Evolutionary conservation across 2,797 vertebrate species (phyloP).

Genomic region (Apogon hyalosoma): DNA sequence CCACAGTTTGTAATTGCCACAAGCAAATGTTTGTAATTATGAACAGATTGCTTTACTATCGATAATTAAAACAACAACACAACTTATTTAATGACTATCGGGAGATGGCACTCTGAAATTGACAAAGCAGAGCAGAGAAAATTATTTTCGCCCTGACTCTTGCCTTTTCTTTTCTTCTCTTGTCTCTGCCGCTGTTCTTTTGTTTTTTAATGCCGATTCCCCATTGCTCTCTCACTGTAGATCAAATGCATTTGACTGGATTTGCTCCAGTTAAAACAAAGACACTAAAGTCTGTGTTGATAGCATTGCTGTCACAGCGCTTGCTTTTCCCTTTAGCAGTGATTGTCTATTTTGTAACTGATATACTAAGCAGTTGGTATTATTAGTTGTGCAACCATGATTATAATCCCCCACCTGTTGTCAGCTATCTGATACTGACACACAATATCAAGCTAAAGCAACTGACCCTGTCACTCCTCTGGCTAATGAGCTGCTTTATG

Average conservation of each 20-base stretch:
- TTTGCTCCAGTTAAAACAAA: conserved; percentile 71
- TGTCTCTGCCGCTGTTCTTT: conserved; percentile 42
- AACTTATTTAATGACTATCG: conserved; percentile 88
- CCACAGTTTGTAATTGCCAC: conserved; percentile 90
- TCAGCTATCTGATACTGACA: conserved; percentile 76
- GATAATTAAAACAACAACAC: conserved; percentile 91
- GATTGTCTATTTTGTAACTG: conserved; percentile 69
- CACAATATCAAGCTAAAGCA: conserved; percentile 71
- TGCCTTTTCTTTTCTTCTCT: conserved; percentile 34
- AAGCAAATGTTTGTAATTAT: conserved; percentile 92
- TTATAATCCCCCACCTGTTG: conserved; percentile 81
- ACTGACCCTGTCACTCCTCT: conserved; percentile 64
- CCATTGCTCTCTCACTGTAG: conserved; percentile 39
- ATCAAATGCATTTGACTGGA: conserved; percentile 65
- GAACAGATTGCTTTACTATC: conserved; percentile 90
- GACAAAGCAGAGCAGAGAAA: conserved; percentile 78
- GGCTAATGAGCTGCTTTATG: conserved; percentile 72
- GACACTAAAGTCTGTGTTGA: conserved; percentile 57
- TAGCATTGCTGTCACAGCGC: conserved; percentile 49
- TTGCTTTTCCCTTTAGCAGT: conserved; percentile 51
- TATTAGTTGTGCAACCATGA: conserved; percentile 74
- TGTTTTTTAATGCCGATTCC: conserved; percentile 46
- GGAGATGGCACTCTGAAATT: conserved; percentile 83
- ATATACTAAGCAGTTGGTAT: conserved; percentile 75
- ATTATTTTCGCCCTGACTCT: conserved; percentile 63